phyloP scores from a whole-genome alignment of 2,888 invertebrate genomes.

The Chrysotoxum bicinctum region DNA sequence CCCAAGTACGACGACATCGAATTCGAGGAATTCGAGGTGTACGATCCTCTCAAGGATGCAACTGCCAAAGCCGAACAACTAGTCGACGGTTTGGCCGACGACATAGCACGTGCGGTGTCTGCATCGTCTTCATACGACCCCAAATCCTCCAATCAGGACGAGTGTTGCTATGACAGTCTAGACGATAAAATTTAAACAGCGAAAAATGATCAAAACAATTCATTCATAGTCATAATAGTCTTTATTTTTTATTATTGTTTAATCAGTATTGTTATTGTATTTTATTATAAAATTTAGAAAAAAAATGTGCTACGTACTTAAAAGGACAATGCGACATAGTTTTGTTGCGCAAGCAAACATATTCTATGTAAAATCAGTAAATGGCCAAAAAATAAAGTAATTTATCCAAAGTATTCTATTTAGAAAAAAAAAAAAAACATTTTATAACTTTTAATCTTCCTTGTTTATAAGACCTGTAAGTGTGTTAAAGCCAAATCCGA shows the following conservation, averaged over 20 bases:
- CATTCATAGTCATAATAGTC: conserved; percentile 52
- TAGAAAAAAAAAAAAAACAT: conserved; percentile 8
- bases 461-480: too few species aligned
- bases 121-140: conserved; percentile 62
- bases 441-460: not conserved
- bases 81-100: conserved; percentile 73
- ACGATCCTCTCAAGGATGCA: conserved; percentile 82
- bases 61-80: conserved; percentile 69
- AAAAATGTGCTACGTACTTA: conserved; percentile 57
- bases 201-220: conserved; percentile 31
- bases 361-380: conserved; percentile 32
- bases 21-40: conserved; percentile 90
- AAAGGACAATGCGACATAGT: not conserved
- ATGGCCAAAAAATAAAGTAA: conserved; percentile 70
- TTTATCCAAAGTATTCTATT: conserved; percentile 66
- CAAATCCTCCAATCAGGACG: conserved; percentile 69
- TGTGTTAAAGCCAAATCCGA: too few species aligned
- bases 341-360: not conserved
- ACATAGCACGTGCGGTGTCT: conserved; percentile 34
- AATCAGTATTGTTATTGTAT: conserved; percentile 63
- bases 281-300: conserved; percentile 16
- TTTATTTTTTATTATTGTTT: conserved; percentile 41
- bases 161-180: conserved; percentile 78
- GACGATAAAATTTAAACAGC: conserved; percentile 77
- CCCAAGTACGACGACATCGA: conserved; percentile 91